Conservation (phyloP, 2,888 invertebrate genomes). For the Diabrotica balteata region DNA sequence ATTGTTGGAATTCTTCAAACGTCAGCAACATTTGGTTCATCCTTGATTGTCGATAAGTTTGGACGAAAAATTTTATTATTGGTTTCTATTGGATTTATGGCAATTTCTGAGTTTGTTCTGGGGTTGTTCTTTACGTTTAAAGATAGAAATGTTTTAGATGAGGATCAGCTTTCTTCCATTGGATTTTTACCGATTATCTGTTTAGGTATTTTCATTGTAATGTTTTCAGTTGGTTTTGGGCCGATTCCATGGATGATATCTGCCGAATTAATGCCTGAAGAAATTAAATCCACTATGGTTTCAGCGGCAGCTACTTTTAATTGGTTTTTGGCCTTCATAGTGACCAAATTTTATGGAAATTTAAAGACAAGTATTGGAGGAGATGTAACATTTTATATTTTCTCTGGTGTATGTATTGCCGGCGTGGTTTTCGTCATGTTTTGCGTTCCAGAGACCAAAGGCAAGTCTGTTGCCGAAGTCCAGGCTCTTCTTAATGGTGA, state of each 20-base stretch:
- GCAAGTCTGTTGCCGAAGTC: slow-evolving; percentile 60
- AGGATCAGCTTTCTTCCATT: slow-evolving; percentile 62
- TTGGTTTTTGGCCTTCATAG: slow-evolving; percentile 80
- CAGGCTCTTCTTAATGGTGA: slow-evolving; percentile 41
- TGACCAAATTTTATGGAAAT: slow-evolving; percentile 75
- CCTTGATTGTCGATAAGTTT: slow-evolving; percentile 78
- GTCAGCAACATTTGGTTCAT: slow-evolving; percentile 75
- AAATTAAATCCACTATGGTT: slow-evolving; percentile 78
- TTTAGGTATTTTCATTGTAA: slow-evolving; percentile 76
- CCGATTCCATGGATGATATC: slow-evolving; percentile 89
- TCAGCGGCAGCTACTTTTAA: slow-evolving; percentile 82
- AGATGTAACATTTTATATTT: slow-evolving; percentile 77
- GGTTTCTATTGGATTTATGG: slow-evolving; percentile 74
- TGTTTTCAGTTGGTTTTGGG: slow-evolving; percentile 84
- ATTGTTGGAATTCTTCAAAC: slow-evolving; percentile 85
- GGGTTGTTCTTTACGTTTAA: slow-evolving; percentile 73
- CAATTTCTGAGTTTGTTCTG: slow-evolving; percentile 70
- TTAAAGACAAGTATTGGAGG: slow-evolving; percentile 65
- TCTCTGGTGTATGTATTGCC: slow-evolving; percentile 69
- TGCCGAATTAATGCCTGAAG: slow-evolving; percentile 80
- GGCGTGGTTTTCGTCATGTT: slow-evolving; percentile 74
- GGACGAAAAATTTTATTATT: slow-evolving; percentile 81
- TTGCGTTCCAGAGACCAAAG: slow-evolving; percentile 73
- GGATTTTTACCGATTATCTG: slow-evolving; percentile 78
- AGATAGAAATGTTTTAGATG: slow-evolving; percentile 50